Evolutionary conservation across 37 sponge, comb jelly and placozoan species (phyloP).

Genomic region (Ephydatia muelleri): DNA sequence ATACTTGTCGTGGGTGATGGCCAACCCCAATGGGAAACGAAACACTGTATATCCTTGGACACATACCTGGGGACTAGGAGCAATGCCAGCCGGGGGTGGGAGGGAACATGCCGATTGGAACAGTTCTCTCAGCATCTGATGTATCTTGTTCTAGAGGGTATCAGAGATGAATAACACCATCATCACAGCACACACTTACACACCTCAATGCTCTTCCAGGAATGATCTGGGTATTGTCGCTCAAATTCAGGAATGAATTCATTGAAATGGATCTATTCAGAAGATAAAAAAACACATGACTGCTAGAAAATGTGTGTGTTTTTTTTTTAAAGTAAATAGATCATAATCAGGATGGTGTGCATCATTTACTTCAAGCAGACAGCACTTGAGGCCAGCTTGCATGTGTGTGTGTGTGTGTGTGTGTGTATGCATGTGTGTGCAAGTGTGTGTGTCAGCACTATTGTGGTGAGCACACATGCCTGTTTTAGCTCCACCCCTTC

Average conservation of each 20-base stretch:
- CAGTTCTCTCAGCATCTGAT: constrained; percentile 33
- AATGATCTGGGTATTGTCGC: constrained; percentile 77
- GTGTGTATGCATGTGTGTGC: no score
- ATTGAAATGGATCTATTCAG: constrained; percentile 62
- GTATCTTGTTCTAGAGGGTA: constrained; percentile 35
- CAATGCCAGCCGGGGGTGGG: constrained; percentile 61
- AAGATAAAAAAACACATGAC: background rate
- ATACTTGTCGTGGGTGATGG: background rate
- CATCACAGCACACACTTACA: background rate
- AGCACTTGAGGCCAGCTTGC: no score
- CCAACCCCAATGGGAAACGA: no score
- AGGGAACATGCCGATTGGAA: constrained; percentile 58
- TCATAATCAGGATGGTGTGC: no score
- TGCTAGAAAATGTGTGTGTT: background rate
- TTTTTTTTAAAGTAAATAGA: no score
- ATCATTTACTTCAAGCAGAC: no score
- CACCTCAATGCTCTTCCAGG: constrained; percentile 70
- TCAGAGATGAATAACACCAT: background rate
- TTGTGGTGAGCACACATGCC: constrained; percentile 8
- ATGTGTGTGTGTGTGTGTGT: no score
- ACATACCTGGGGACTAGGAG: constrained; percentile 52
- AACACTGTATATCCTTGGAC: no score
- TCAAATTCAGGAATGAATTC: constrained; percentile 87
- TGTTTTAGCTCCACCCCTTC: constrained; percentile 56
- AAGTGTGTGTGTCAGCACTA: no score